Percentiles rank a stretch among this genome's conserved stretches.
These are phyloP conservation scores for Anguilla anguilla DNA, from an alignment of 2,797 vertebrate genomes.

Conservation along the genomic window DNA sequence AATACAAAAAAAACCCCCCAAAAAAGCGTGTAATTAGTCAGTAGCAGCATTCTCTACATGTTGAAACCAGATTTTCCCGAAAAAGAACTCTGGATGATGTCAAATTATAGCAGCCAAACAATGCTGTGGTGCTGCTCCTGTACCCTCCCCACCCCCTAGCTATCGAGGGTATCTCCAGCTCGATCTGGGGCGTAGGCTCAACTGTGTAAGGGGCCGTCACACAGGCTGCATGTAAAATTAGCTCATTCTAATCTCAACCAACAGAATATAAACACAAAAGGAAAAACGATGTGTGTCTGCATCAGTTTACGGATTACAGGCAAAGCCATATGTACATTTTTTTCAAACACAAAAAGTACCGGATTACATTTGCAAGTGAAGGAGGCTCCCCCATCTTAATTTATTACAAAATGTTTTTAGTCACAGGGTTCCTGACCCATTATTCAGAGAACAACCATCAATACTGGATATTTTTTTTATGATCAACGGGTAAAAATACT, in stretches of 20 bases:
- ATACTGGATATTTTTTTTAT: background rate
- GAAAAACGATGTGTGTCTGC: background rate
- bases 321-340: background rate
- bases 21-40: background rate
- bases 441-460: background rate
- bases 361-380: background rate
- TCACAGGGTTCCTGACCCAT: background rate
- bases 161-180: background rate
- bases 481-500: background rate
- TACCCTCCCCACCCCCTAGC: background rate
- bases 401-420: background rate
- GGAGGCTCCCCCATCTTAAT: background rate
- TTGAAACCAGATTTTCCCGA: background rate
- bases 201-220: background rate
- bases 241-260: background rate
- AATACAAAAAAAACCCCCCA: background rate
- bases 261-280: background rate
- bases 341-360: background rate
- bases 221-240: background rate
- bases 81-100: background rate
- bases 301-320: background rate
- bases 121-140: background rate
- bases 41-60: background rate
- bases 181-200: background rate
- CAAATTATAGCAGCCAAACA: background rate